These are phyloP conservation scores for Aphrocallistes beatrix DNA, from an alignment of 37 sponge, comb jelly and placozoan species.

Conservation along the genomic window DNA sequence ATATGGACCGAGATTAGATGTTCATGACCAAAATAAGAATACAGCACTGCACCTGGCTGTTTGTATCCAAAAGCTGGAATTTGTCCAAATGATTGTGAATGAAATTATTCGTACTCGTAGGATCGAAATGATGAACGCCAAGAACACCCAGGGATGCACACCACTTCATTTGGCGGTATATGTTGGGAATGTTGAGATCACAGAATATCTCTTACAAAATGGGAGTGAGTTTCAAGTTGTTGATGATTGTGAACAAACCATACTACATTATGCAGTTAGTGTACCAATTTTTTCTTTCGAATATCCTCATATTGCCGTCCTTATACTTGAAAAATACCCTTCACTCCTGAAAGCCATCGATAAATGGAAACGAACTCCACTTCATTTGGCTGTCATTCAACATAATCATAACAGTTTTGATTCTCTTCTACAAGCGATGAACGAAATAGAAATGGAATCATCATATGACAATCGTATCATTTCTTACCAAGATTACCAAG, in stretches of 20 bases:
- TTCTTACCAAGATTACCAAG: not conserved
- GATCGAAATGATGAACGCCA: not conserved
- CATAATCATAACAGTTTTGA: not conserved
- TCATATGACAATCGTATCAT: not conserved
- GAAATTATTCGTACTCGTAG: not conserved
- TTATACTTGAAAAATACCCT: too few relatives aligned
- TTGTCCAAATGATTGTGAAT: not conserved
- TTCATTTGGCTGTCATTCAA: not conserved
- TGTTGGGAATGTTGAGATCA: not conserved
- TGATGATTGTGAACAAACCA: not conserved
- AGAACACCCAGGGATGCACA: not conserved
- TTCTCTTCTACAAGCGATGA: not conserved
- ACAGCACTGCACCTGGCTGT: constrained; percentile 5
- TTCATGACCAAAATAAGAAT: not conserved
- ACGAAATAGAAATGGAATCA: not conserved
- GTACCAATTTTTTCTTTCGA: too few relatives aligned
- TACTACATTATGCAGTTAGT: not conserved
- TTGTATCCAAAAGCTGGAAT: not conserved
- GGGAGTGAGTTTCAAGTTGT: not conserved
- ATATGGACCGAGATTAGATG: not conserved
- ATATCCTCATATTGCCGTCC: too few relatives aligned
- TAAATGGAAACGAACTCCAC: not conserved
- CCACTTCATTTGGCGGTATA: not conserved
- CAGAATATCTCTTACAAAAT: not conserved
- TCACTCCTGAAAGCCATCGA: not conserved